Conservation (phyloP, 2,797 vertebrate genomes). For the Bovichtus variegatus region DNA sequence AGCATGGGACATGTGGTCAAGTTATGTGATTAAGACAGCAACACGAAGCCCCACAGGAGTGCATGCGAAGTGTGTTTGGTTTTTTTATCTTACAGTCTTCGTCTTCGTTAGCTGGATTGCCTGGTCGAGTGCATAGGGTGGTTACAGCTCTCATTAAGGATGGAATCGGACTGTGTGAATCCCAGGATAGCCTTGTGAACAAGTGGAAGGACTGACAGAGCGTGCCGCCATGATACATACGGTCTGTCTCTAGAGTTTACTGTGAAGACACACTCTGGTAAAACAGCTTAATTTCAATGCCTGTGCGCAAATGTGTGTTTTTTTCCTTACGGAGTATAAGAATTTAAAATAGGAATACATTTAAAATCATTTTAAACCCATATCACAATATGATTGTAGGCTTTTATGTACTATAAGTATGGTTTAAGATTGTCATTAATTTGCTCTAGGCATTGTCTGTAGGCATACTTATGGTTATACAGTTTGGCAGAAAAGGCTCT, state of each 20-base stretch:
- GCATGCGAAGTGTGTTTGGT: constrained; percentile 50
- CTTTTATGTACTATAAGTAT: background rate
- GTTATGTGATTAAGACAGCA: constrained; percentile 64
- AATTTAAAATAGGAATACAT: background rate
- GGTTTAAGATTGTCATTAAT: background rate
- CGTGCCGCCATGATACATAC: constrained; percentile 40
- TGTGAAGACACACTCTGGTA: constrained; percentile 22
- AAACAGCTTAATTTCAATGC: constrained; percentile 50
- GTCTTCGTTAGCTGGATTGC: constrained; percentile 64
- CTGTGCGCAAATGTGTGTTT: background rate
- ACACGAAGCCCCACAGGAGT: constrained; percentile 53
- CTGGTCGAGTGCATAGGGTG: constrained; percentile 74
- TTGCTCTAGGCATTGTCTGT: background rate
- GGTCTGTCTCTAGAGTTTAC: constrained; percentile 54
- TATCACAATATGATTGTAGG: too few species aligned
- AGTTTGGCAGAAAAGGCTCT: background rate
- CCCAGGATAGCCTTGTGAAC: constrained; percentile 61
- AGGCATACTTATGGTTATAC: background rate
- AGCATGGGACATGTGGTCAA: constrained; percentile 44
- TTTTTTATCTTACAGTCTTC: constrained; percentile 62
- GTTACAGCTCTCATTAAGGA: constrained; percentile 79
- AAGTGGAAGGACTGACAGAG: constrained; percentile 59
- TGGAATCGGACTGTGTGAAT: constrained; percentile 57
- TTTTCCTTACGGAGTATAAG: background rate
- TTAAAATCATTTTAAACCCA: background rate